A percentile compares a stretch with the other conserved stretches of the same genome.
Conservation (phyloP, 2,888 invertebrate genomes). For the Drosophila mettleri region DNA sequence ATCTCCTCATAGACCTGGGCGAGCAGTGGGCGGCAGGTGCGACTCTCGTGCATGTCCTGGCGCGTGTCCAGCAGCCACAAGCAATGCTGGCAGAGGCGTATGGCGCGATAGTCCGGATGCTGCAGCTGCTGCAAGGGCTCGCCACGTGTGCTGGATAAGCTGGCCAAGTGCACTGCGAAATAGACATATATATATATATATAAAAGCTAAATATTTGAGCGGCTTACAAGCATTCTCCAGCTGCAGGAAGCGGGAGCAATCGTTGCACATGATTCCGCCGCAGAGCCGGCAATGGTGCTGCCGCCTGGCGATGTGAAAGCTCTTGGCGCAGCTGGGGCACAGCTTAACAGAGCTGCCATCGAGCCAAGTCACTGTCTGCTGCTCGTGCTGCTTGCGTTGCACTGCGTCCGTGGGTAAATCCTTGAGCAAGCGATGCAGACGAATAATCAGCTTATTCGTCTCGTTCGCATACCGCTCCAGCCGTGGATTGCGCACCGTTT, state of each 20-base stretch:
- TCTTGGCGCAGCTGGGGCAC: slow-evolving; percentile 96
- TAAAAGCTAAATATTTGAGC: background rate
- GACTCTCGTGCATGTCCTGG: slow-evolving; percentile 91
- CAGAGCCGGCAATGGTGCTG: slow-evolving; percentile 98
- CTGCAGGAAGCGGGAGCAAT: slow-evolving; percentile 94
- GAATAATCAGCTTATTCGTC: slow-evolving; percentile 97
- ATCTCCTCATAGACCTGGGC: slow-evolving; percentile 94
- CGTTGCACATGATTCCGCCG: slow-evolving; percentile 96
- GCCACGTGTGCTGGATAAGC: slow-evolving; percentile 75
- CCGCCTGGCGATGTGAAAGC: slow-evolving; percentile 93
- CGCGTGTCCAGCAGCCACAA: slow-evolving; percentile 92
- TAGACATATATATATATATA: background rate
- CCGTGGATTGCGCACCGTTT: slow-evolving; percentile 88
- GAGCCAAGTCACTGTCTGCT: slow-evolving; percentile 94
- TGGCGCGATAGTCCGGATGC: slow-evolving; percentile 86
- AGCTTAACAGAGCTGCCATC: slow-evolving; percentile 95
- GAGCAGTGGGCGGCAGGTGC: slow-evolving; percentile 91
- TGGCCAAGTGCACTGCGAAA: slow-evolving; percentile 79
- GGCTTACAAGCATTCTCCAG: slow-evolving; percentile 91
- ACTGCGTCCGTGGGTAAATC: slow-evolving; percentile 91
- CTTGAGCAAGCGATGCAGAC: slow-evolving; percentile 95
- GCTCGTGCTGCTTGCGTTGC: slow-evolving; percentile 90
- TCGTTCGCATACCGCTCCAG: slow-evolving; percentile 96
- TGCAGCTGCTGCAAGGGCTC: slow-evolving; percentile 72
- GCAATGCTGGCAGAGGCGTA: slow-evolving; percentile 91